A percentile compares a stretch with the other conserved stretches of the same genome.
phyloP scores from a whole-genome alignment of 2,888 invertebrate genomes.

The Sturmia bella region DNA sequence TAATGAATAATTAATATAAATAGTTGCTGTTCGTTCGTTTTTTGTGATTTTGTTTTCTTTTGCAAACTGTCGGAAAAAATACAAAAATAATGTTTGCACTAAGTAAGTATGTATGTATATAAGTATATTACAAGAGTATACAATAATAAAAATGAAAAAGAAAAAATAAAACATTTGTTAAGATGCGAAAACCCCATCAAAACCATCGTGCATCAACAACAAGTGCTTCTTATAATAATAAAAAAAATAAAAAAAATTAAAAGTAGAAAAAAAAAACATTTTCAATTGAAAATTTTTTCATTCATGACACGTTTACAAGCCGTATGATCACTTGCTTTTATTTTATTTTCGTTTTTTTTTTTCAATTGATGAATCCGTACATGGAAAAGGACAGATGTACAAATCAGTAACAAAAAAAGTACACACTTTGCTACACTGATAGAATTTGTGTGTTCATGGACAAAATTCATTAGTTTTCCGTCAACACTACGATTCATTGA shows the following conservation, averaged over 20 bases:
- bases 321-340: conserved; percentile 33
- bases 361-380: not conserved
- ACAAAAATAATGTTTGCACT: not conserved
- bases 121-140: conserved; percentile 30
- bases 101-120: too few species aligned
- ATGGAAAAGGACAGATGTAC: conserved; percentile 1
- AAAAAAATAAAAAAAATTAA: not conserved
- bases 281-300: conserved; percentile 59
- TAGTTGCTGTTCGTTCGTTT: conserved; percentile 22
- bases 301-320: conserved; percentile 63
- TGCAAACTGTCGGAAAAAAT: conserved; percentile 24
- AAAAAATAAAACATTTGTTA: too few species aligned
- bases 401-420: not conserved
- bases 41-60: conserved; percentile 40
- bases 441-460: too few species aligned
- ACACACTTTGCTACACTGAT: too few species aligned
- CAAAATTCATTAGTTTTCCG: too few species aligned
- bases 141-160: conserved; percentile 37
- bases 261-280: conserved; percentile 24
- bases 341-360: too few species aligned
- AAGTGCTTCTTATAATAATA: conserved; percentile 38
- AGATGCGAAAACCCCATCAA: conserved; percentile 68
- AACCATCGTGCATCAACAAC: conserved; percentile 55
- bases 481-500: too few species aligned
- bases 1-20: conserved; percentile 58